Percentiles rank a stretch among this genome's conserved stretches.
phyloP scores from a whole-genome alignment of 2,797 vertebrate genomes.

The Brachymystax lenok region DNA sequence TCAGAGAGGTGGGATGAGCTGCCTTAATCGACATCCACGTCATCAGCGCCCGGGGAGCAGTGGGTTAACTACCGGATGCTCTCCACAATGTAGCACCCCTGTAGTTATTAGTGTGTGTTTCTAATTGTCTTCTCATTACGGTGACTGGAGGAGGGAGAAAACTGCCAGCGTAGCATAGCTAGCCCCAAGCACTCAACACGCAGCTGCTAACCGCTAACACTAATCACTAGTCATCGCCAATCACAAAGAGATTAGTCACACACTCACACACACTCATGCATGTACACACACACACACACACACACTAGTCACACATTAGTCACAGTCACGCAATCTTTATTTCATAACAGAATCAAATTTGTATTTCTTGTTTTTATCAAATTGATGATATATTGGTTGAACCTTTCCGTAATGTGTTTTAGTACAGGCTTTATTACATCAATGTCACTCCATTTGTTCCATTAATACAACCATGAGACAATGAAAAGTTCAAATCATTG shows the following conservation, averaged over 20 bases:
- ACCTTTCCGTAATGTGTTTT: not conserved
- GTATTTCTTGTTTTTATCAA: not conserved
- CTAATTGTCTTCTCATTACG: not conserved
- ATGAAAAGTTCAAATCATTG: not conserved
- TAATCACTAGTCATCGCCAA: not conserved
- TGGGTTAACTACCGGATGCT: too few relatives aligned
- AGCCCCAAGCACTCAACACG: not conserved
- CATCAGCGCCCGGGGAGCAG: too few relatives aligned
- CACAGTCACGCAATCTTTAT: not conserved
- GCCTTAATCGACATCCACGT: too few relatives aligned
- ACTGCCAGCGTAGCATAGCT: not conserved
- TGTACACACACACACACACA: too few relatives aligned
- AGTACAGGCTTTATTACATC: not conserved
- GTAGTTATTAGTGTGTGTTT: not conserved
- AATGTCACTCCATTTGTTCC: not conserved
- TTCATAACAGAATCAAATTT: not conserved
- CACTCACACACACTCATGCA: not conserved
- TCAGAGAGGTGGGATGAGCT: too few relatives aligned
- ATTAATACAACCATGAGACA: not conserved
- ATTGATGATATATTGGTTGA: not conserved
- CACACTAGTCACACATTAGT: not conserved
- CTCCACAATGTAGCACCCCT: not conserved
- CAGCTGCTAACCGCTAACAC: not conserved
- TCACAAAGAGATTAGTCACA: not conserved
- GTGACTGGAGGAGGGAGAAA: not conserved